Base-by-base conservation (phyloP, 2,797 vertebrate species). In the Periparus ater region DNA sequence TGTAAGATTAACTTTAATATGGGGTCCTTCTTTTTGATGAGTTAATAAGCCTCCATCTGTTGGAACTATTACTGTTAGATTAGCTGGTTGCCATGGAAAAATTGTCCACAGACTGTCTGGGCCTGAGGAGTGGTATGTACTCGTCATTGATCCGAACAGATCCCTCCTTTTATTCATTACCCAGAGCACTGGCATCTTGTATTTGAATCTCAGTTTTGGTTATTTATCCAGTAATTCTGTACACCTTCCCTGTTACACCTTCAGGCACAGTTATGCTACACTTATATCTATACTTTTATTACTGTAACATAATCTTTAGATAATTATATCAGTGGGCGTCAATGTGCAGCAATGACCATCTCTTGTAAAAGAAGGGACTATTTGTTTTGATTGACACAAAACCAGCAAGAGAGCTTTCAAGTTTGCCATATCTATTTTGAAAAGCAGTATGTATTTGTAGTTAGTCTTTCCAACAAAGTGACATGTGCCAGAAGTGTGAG, bases 61-160 rank as follows among this genome's bases (percentile, higher is more conserved):
- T 89, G 50, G 45, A 89, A 85, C 57, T 74, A 54, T 80, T 88
- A 77, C 61, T 47, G 50, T 50, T 80, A 27, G 16, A 7, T 91
- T 80, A 80, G 42, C 67, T 95, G 50, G 88, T 95, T 95, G 50
- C 91, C 71, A 79, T 91, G 78, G 84, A 79, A 95, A 92, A 96
- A 62, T 22, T 76, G 26, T 73, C 61, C 90, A 30, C 63, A 80
- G 22, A 47, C 36, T 93, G 34, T 30, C 34, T 38, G 44, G 61
- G 10, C 38, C 81, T 87, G 22, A 40, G 38, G n/a, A 45, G 7
- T 50, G 12, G 5, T 25, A 6, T 13, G 9, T 74, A 36, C 19
- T 29, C 2, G 1, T 53, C 88, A 29, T 34, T 92, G 29, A 61
- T 63, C 34, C 68, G 68, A 72, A 65, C 19, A 77, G 34, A 74